Conservation (phyloP, 1,140 invertebrate genomes). For the Drosophila bipectinata region DNA sequence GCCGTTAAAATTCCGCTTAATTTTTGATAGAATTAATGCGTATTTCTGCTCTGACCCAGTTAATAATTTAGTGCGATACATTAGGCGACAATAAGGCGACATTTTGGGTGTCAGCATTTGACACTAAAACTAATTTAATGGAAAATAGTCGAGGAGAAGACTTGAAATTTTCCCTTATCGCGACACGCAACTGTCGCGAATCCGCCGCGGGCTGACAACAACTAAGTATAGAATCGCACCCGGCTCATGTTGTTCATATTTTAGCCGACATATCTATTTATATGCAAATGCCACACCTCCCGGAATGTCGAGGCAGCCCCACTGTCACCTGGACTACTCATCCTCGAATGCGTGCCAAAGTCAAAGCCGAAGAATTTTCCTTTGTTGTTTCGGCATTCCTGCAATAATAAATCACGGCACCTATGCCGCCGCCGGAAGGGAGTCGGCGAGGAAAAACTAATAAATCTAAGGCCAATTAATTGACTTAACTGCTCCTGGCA, state of each 20-base stretch:
- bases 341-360: slow-evolving; percentile 48
- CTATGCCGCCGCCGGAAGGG: slow-evolving; percentile 21
- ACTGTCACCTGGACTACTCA: slow-evolving; percentile 33
- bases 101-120: slow-evolving; percentile 44
- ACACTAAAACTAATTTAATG: slow-evolving; percentile 73
- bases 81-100: slow-evolving; percentile 26
- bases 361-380: slow-evolving; percentile 38
- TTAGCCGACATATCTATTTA: slow-evolving; percentile 76
- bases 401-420: slow-evolving; percentile 71
- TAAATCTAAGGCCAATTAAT: slow-evolving; percentile 79
- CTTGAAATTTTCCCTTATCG: slow-evolving; percentile 36
- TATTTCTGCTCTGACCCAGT: slow-evolving; percentile 40
- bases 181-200: slow-evolving; percentile 25
- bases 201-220: slow-evolving; percentile 34
- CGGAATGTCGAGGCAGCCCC: slow-evolving; percentile 5
- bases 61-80: slow-evolving; percentile 65
- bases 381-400: slow-evolving; percentile 48
- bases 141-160: slow-evolving; percentile 37
- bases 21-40: not conserved
- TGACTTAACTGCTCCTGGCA: slow-evolving; percentile 76
- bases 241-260: slow-evolving; percentile 59
- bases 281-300: slow-evolving; percentile 69
- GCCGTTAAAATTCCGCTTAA: no score
- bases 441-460: slow-evolving; percentile 59
- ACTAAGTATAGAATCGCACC: slow-evolving; percentile 10